Conservation (phyloP, 2,888 invertebrate genomes). For the Schrankia costaestrigalis region DNA sequence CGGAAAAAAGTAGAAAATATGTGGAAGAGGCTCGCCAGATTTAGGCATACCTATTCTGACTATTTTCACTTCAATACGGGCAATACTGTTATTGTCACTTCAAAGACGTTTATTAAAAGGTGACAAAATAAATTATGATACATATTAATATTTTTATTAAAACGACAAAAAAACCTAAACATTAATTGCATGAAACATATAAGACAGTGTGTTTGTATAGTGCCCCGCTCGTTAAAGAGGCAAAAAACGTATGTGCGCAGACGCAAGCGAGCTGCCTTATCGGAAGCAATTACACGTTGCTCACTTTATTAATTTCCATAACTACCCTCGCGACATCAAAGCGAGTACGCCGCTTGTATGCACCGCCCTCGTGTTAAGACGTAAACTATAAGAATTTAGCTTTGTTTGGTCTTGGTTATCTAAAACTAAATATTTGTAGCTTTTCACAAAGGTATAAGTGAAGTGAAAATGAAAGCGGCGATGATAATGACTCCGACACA, state of each 20-base stretch:
- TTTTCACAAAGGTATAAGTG: too few relatives aligned
- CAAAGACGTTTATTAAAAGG: too few relatives aligned
- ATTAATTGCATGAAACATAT: constrained; percentile 19
- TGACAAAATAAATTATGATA: too few relatives aligned
- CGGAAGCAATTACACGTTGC: constrained; percentile 78
- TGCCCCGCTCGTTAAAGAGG: constrained; percentile 45
- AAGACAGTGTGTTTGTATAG: constrained; percentile 52
- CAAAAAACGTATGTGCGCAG: constrained; percentile 41
- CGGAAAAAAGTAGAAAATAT: too few relatives aligned
- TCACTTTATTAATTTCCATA: constrained; percentile 79
- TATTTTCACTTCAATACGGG: too few relatives aligned
- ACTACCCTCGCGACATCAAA: constrained; percentile 77
- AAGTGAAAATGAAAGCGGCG: too few relatives aligned
- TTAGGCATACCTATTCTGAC: too few relatives aligned
- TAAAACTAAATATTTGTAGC: too few relatives aligned
- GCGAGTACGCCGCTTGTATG: constrained; percentile 57
- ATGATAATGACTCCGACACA: too few relatives aligned
- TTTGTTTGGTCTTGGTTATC: too few relatives aligned
- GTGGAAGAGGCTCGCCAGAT: too few relatives aligned
- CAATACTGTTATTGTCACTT: too few relatives aligned
- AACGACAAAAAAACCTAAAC: background rate
- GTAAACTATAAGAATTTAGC: constrained; percentile 40
- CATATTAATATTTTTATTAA: constrained; percentile 2
- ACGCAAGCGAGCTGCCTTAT: constrained; percentile 58
- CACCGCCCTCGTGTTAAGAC: constrained; percentile 33